These are phyloP conservation scores for Tautogolabrus adspersus DNA, from an alignment of 2,113 vertebrate species.

Conservation along the genomic window DNA sequence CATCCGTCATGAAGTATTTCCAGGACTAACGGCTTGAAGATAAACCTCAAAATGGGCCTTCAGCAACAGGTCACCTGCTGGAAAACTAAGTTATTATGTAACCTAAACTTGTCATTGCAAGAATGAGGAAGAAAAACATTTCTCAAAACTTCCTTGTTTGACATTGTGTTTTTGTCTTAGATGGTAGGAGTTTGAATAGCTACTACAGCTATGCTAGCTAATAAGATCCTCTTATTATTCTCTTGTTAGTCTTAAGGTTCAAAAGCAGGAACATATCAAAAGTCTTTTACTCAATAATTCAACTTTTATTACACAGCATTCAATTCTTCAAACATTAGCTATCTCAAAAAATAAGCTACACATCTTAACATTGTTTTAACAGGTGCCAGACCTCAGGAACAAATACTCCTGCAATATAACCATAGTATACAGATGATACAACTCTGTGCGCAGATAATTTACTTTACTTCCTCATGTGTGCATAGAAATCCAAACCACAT, in stretches of 20 bases:
- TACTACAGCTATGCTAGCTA: no score
- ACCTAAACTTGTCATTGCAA: not conserved
- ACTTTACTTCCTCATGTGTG: not conserved
- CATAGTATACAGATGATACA: not conserved
- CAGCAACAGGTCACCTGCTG: not conserved
- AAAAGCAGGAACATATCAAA: not conserved
- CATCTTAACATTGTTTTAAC: not conserved
- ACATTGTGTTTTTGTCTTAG: not conserved
- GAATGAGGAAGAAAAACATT: conserved; percentile 37
- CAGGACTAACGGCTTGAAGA: not conserved
- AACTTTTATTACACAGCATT: not conserved
- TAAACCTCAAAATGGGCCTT: not conserved
- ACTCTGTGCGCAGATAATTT: not conserved
- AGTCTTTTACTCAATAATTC: not conserved
- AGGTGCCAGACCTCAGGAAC: no score
- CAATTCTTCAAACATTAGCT: not conserved
- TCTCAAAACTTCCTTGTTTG: conserved; percentile 18
- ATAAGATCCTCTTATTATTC: not conserved
- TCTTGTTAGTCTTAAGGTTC: no score
- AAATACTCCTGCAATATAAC: not conserved
- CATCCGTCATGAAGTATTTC: not conserved
- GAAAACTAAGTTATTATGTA: not conserved
- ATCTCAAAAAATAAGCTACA: not conserved
- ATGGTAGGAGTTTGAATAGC: not conserved
- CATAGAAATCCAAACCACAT: not conserved